Evolutionary conservation across 2,113 vertebrate genomes (phyloP), one percentile per base, ranked within the genome.

Genomic region (Rhinoderma darwinii): DNA sequence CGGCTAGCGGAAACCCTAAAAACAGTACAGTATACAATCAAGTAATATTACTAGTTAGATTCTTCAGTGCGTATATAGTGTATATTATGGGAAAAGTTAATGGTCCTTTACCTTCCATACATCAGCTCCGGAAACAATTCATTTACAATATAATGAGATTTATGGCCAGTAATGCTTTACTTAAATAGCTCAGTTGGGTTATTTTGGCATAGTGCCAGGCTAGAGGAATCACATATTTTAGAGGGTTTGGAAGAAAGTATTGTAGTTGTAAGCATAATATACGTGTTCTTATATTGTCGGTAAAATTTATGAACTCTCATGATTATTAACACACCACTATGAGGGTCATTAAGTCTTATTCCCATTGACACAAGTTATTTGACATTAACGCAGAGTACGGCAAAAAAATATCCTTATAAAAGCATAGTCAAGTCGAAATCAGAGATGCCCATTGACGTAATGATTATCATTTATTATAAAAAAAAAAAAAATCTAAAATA

Each of bases 101-200:
- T 78, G 50, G 76, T 10, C 47, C 47, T 54, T 78, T 78, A 32
- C 30, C 50, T 54, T 56, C 54, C 76, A 25, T 35, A 37, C 30
- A 78, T 78, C 15, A 54, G 20, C 32, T 50, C 30, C 76, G 47
- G 76, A 78, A 54, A 37, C 47, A 35, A 54, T 54, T 7, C 30
- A 78, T 35, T 78, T 78, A 35, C 76, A 78, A 54, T 56, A 54
- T 54, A 78, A 78, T 78, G 30, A 78, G 76, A 54, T 78, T 78
- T 54, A 78, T 78, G 18, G 30, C 10, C 50, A 54, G 76, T 78
- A 54, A 78, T 78, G 35, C n/a, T 30, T 54, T 54, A 54, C 76
- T 78, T 78, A 78, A 54, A 54, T 47, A 54, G 50, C 20, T 35
- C 51, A 39, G 54, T 61, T 41, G 25, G 37, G 54, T 61, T 61